Percentiles rank a stretch among this genome's conserved stretches.
phyloP scores from a whole-genome alignment of 2,797 vertebrate genomes.

The Erethizon dorsatum region DNA sequence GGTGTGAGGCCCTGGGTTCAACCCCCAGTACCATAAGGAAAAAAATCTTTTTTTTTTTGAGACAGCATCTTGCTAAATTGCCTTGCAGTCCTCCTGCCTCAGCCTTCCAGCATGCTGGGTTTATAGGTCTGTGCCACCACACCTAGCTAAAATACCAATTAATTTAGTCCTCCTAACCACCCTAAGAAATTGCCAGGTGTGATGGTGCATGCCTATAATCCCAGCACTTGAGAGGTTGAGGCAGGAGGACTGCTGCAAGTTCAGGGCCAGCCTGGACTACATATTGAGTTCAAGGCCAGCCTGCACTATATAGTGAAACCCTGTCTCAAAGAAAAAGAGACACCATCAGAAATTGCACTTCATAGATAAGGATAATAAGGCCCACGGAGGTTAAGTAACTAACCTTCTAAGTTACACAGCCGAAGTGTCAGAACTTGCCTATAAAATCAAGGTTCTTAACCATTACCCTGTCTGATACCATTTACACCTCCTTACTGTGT shows the following conservation, averaged over 20 bases:
- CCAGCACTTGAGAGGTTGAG: not conserved
- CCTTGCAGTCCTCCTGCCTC: not conserved
- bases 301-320: not conserved
- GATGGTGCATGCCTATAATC: not conserved
- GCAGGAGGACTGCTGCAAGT: not conserved
- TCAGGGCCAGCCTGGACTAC: not conserved
- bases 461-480: not conserved
- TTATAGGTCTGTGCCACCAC: not conserved
- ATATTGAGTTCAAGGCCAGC: not conserved
- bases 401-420: not conserved
- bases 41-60: not conserved
- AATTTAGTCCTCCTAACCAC: not conserved
- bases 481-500: not conserved
- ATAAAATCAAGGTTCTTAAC: not conserved
- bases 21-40: too few relatives aligned
- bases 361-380: not conserved
- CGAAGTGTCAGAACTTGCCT: not conserved
- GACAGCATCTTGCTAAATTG: not conserved
- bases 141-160: not conserved
- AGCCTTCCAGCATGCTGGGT: not conserved
- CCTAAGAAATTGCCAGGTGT: not conserved
- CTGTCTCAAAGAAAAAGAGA: not conserved
- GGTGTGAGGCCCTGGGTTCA: not conserved
- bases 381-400: not conserved
- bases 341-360: not conserved